phyloP scores from a whole-genome alignment of 1,140 invertebrate genomes.

The Leptinotarsa lineolata region DNA sequence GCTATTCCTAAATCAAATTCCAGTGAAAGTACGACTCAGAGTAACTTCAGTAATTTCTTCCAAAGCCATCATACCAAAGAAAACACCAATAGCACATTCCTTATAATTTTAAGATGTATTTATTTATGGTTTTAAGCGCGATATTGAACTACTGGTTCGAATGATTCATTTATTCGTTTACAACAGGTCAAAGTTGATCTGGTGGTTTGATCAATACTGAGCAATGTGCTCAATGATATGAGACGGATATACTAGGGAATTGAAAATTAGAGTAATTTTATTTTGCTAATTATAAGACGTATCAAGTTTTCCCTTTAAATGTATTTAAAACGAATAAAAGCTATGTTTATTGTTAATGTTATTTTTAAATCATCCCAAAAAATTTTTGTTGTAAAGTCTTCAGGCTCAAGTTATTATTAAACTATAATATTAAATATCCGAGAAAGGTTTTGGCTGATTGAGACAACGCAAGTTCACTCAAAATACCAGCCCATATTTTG shows the following conservation, averaged over 20 bases:
- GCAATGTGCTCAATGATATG: background rate
- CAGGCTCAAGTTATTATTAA: no score
- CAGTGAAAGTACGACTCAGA: no score
- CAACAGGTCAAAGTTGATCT: background rate
- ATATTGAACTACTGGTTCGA: background rate
- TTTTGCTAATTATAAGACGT: conserved; percentile 39
- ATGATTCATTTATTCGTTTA: no score
- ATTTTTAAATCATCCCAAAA: background rate
- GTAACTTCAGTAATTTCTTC: background rate
- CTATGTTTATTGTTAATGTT: conserved; percentile 33
- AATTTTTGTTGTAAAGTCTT: no score
- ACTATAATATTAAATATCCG: no score
- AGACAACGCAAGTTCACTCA: no score
- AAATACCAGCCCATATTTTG: no score
- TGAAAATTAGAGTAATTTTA: conserved; percentile 29
- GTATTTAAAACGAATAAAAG: conserved; percentile 28
- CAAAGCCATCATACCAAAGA: background rate
- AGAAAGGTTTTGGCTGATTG: no score
- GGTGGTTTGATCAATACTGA: background rate
- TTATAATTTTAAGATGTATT: background rate
- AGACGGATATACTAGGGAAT: background rate
- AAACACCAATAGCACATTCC: background rate
- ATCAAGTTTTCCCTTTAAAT: background rate
- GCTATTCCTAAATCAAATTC: no score
- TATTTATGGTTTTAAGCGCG: background rate